Evolutionary conservation across 2,113 vertebrate species (phyloP), one percentile per base, ranked within the genome.

Genomic region (Lophochroa leadbeateri): DNA sequence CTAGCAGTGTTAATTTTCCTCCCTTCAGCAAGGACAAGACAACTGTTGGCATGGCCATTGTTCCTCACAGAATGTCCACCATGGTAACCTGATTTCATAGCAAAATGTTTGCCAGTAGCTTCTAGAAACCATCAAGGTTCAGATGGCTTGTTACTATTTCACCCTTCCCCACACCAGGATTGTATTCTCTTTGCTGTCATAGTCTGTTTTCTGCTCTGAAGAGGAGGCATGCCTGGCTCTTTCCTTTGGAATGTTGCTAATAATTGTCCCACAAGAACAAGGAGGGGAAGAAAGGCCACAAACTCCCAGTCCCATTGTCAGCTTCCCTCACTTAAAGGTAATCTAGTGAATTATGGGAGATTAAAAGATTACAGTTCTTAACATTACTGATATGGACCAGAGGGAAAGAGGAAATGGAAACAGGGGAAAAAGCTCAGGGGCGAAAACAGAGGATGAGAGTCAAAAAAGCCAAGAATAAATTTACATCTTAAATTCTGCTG

Each of bases 391-490:
- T 67, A 50, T 3, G 39, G 43, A 64, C n/a, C 44, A 75, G 75
- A 91, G 70, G 43, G 72, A 33, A 68, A 8, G 23, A 71, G 41
- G 63, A 61, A 88, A 86, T 27, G 33, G 72, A 88, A 95, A 94
- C 83, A 91, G 58, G 41, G 35, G 55, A 27, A 69, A 87, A 92
- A 84, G 68, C 68, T 84, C 83, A 58, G 61, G 55, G 82, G 87
- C 94, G 64, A 83, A 94, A 89, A 82, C 43, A 86, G 87, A 94
- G 55, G 69, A 1, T 1, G 53, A 76, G 95, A 96, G 31, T n/a
- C 17, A 93, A 86, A 84, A 94, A 82, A 31, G 94, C 84, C 94
- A 97, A 88, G 95, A 97, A 97, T 95, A 96, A 95, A 97, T 97
- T 95, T 94, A 41, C 96, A 95, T 97, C 79, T 77, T 70, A 94